Percentiles rank a stretch among this genome's conserved stretches.
Conservation (phyloP, 2,113 vertebrate species). For the Melanerpes formicivorus region DNA sequence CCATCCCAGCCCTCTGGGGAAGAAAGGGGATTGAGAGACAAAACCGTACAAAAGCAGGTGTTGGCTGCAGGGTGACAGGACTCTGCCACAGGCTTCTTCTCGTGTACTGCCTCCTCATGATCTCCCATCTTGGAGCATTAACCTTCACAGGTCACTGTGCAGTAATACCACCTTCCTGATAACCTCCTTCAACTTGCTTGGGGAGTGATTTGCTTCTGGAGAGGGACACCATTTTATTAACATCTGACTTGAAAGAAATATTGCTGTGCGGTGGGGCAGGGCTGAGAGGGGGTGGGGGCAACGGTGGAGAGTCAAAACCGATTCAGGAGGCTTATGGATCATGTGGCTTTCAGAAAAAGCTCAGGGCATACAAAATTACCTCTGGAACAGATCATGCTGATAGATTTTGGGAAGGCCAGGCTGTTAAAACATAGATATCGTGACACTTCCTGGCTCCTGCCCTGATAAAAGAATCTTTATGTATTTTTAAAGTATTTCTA, state of each 20-base stretch:
- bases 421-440: background rate
- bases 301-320: background rate
- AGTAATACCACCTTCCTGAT: background rate
- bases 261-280: background rate
- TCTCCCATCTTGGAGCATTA: background rate
- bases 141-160: constrained; percentile 68
- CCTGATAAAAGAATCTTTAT: background rate
- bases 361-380: background rate
- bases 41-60: background rate
- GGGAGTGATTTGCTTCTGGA: constrained; percentile 31
- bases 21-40: background rate
- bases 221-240: constrained; percentile 34
- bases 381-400: background rate
- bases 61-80: background rate
- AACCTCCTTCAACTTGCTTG: constrained; percentile 22
- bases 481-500: background rate
- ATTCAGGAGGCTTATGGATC: background rate
- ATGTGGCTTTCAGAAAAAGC: background rate
- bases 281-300: background rate
- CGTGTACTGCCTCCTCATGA: background rate
- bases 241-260: constrained; percentile 13
- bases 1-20: background rate
- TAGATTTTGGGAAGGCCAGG: background rate
- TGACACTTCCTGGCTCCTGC: background rate
- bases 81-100: background rate